Evolutionary conservation across 2,888 invertebrate genomes (phyloP).

Genomic region (Caenorhabditis imperialis): DNA sequence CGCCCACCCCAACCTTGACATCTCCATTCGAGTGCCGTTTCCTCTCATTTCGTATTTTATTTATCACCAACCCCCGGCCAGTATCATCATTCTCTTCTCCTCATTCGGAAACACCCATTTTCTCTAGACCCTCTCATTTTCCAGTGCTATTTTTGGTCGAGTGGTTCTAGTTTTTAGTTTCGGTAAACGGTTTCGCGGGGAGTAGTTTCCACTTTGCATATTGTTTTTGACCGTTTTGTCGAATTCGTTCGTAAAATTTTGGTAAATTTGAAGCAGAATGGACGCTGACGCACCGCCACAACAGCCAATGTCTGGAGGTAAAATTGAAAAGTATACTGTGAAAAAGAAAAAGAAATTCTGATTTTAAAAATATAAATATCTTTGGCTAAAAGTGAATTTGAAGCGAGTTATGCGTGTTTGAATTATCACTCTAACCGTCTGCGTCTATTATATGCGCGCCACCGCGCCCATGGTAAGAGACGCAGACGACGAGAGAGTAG

Average conservation of each 20-base stretch:
- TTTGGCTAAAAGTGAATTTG: too few relatives aligned
- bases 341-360: conserved; percentile 2
- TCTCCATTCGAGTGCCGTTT: conserved; percentile 8
- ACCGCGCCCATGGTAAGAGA: too few relatives aligned
- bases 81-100: conserved; percentile 28
- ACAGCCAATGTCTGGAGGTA: conserved; percentile 52
- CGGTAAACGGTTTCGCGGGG: conserved; percentile 17
- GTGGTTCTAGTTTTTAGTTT: conserved; percentile 23
- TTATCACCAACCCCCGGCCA: conserved; percentile 26
- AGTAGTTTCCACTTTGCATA: conserved; percentile 1
- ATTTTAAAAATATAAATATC: too few relatives aligned
- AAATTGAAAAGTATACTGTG: conserved; percentile 9
- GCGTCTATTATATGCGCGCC: too few relatives aligned
- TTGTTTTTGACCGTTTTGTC: conserved; percentile 13
- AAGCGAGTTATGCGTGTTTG: too few relatives aligned
- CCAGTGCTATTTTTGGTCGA: conserved; percentile 21
- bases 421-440: too few relatives aligned
- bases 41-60: neutral
- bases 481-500: too few relatives aligned
- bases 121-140: conserved; percentile 15
- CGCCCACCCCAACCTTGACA: conserved; percentile 42
- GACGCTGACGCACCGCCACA: conserved; percentile 47
- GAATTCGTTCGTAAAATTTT: neutral
- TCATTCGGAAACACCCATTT: conserved; percentile 10
- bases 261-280: conserved; percentile 29